Evolutionary conservation across 2,888 invertebrate species (phyloP).

Genomic region (Alentia gelatinosa): DNA sequence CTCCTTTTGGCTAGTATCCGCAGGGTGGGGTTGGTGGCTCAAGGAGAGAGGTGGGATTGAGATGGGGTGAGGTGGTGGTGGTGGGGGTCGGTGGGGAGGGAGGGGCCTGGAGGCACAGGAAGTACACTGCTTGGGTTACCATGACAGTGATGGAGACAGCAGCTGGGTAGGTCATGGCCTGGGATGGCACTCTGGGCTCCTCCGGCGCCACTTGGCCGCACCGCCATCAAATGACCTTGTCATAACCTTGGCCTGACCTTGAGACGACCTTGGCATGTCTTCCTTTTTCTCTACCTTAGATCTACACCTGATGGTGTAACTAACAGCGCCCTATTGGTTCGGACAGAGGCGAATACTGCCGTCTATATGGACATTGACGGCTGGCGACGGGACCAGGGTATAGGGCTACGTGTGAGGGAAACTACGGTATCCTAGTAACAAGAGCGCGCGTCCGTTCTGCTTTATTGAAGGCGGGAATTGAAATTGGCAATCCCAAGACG

Average conservation of each 20-base stretch:
- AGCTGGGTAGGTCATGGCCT: neutral
- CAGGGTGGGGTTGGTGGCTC: neutral
- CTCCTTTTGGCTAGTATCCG: too few species aligned
- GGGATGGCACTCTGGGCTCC: neutral
- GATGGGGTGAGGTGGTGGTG: neutral
- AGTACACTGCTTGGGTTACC: constrained; percentile 46
- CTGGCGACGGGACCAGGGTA: too few species aligned
- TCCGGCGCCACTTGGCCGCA: neutral
- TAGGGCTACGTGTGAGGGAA: too few species aligned
- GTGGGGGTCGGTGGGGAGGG: neutral
- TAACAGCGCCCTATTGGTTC: too few species aligned
- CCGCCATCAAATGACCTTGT: neutral
- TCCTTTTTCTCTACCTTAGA: too few species aligned
- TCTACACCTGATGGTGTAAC: too few species aligned
- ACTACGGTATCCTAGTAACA: too few species aligned
- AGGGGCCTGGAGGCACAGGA: constrained; percentile 32
- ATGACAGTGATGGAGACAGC: constrained; percentile 33
- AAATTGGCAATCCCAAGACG: too few species aligned
- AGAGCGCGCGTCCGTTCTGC: too few species aligned
- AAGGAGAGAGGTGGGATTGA: neutral
- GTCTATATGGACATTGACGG: too few species aligned
- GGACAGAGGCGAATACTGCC: too few species aligned
- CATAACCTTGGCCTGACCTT: neutral
- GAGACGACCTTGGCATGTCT: neutral
- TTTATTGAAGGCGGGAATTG: too few species aligned